Evolutionary conservation across 2,888 invertebrate genomes (phyloP).

Genomic region (Teinopalpus imperialis): DNA sequence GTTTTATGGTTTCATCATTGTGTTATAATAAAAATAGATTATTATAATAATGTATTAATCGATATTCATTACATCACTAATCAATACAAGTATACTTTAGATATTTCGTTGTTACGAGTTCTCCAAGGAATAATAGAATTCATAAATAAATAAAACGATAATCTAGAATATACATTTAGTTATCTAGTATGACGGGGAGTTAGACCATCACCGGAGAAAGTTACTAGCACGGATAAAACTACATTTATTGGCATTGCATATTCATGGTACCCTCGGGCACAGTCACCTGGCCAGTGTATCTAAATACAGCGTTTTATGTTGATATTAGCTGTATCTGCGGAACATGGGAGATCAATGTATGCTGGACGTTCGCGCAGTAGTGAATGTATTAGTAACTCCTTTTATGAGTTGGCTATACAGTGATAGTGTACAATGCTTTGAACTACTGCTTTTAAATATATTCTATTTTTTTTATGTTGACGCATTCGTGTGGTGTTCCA

Average conservation of each 20-base stretch:
- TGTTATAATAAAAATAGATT: too few relatives aligned
- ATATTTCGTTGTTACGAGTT: background rate
- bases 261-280: conserved; percentile 68
- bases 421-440: conserved; percentile 39
- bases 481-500: background rate
- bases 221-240: conserved; percentile 68
- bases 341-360: conserved; percentile 34
- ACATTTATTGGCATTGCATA: conserved; percentile 78
- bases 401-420: conserved; percentile 59
- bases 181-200: conserved; percentile 10
- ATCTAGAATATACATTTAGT: conserved; percentile 17
- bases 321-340: background rate
- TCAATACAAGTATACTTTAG: too few relatives aligned
- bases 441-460: conserved; percentile 19
- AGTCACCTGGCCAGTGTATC: conserved; percentile 39
- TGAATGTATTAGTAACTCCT: conserved; percentile 55
- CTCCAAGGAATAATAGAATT: conserved; percentile 7
- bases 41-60: too few relatives aligned
- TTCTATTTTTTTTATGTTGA: conserved; percentile 6
- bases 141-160: conserved; percentile 19
- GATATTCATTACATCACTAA: too few relatives aligned
- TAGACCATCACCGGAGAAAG: conserved; percentile 54
- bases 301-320: conserved; percentile 29
- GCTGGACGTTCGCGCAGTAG: conserved; percentile 35
- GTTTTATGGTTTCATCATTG: too few relatives aligned